These are phyloP conservation scores for Mormyrops attenuatus DNA, from an alignment of 2,797 vertebrate species.

Conservation along the genomic window DNA sequence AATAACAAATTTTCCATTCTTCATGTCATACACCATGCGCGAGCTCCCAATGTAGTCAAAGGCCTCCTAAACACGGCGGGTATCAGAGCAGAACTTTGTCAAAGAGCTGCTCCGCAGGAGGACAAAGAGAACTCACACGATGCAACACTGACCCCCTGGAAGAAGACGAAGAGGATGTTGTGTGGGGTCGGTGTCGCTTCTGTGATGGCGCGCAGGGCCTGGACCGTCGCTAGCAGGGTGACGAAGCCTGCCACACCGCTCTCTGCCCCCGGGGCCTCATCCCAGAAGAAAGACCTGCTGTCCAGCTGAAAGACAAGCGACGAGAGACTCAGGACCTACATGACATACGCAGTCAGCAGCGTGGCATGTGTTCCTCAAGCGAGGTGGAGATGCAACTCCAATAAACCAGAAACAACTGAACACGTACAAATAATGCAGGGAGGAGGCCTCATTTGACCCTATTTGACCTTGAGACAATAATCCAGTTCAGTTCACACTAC, in stretches of 20 bases:
- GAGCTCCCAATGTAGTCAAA: slow-evolving; percentile 98
- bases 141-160: slow-evolving; percentile 82
- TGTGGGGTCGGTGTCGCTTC: slow-evolving; percentile 46
- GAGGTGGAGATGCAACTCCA: not conserved
- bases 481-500: not conserved
- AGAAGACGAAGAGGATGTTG: slow-evolving; percentile 86
- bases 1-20: slow-evolving; percentile 71
- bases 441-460: not conserved
- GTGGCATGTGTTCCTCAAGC: not conserved
- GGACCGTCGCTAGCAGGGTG: slow-evolving; percentile 76
- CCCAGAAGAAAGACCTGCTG: slow-evolving; percentile 89
- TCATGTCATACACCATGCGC: slow-evolving; percentile 90
- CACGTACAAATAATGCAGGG: not conserved
- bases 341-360: not conserved
- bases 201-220: slow-evolving; percentile 62
- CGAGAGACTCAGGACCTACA: not conserved
- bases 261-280: slow-evolving; percentile 77
- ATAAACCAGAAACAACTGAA: not conserved
- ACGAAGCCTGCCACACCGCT: slow-evolving; percentile 75
- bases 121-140: not conserved
- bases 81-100: not conserved
- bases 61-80: slow-evolving; percentile 66
- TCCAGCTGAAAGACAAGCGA: slow-evolving; percentile 64
- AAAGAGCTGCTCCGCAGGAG: not conserved
- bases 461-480: not conserved